Base-by-base conservation (phyloP, 1,140 invertebrate species). In the Euwallacea similis region DNA sequence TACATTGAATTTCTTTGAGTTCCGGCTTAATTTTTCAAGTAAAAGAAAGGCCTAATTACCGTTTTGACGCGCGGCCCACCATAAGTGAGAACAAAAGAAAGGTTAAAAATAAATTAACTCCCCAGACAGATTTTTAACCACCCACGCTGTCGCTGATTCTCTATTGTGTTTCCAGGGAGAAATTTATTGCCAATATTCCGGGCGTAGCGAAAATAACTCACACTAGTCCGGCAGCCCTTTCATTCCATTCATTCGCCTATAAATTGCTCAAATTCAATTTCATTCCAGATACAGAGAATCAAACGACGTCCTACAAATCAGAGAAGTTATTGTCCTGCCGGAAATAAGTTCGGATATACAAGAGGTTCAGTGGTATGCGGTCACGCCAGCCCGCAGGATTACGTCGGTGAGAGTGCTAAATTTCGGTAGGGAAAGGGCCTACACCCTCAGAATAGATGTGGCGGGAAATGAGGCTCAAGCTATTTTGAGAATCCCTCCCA, bases 401-500 rank as follows among this genome's bases (percentile, higher is more conserved):
- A 66, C 71, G 10, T 56, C 63, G 9, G 74, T 75, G 9, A 53
- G 74, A 61, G 67, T 71, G 21, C 21, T 75, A 46, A 75, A 75
- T 63, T 56, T 75, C 41, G 74, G 74, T 43, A 60, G 74, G 42
- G 71, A 75, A 65, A 73, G 74, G 56, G 74, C 67, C 41, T 75
- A 66, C 58, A 64, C 66, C 46, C 42, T 63, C n/a, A 47, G 73
- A 42, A 73, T 74, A 9, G 71, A 75, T 33, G 74, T 75, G 67
- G 66, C 70, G 7, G 71, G 71, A 55, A 68, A 54, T 9, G 74
- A 75, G 42, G 71, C 50, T 41, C 67, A 67, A 53, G 47, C 53
- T 21, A 47, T 70, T 41, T 53, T 75, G 55, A 66, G 67, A 64
- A 55, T 75, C 42, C 66, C 71, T n/a, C 15, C 74, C 13, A 43